Conservation (phyloP, 2,797 vertebrate genomes). For the Melanotaenia pygmaea region DNA sequence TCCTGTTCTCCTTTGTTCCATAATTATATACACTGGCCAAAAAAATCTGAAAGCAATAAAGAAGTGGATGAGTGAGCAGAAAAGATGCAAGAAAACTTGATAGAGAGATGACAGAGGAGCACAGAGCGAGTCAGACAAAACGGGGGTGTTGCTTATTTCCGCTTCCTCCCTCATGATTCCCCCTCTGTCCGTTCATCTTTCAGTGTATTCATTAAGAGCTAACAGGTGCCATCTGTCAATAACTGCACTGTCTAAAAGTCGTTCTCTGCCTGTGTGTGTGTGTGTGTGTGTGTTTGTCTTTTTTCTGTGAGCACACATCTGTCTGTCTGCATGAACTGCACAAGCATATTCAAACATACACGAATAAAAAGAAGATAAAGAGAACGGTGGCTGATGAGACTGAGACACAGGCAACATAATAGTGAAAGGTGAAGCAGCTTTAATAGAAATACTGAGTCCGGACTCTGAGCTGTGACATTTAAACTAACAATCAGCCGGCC, state of each 20-base stretch:
- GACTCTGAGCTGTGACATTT: slow-evolving; percentile 1
- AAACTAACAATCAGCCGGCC: not conserved
- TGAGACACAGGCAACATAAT: not conserved
- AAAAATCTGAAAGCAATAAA: not conserved
- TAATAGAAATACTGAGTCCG: not conserved
- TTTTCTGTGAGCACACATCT: not conserved
- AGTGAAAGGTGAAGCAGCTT: not conserved
- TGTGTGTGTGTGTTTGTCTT: not conserved
- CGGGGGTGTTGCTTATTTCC: slow-evolving; percentile 15
- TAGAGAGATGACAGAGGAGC: not conserved
- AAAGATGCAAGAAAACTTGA: not conserved
- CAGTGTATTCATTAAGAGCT: slow-evolving; percentile 31
- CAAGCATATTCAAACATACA: not conserved
- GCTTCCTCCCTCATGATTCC: slow-evolving; percentile 8
- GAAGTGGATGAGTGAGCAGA: not conserved
- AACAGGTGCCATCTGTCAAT: slow-evolving; percentile 49
- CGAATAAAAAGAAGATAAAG: not conserved
- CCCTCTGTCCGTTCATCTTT: slow-evolving; percentile 3
- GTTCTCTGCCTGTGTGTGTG: not conserved
- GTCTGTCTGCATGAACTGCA: not conserved
- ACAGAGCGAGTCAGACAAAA: slow-evolving; percentile 2
- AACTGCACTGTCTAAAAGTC: slow-evolving; percentile 22
- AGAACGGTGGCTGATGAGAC: not conserved
- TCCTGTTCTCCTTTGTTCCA: not conserved
- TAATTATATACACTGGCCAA: not conserved